Evolutionary conservation across 1,140 invertebrate genomes (phyloP), one percentile per base, ranked within the genome.

Genomic region (Zaprionus capensis): DNA sequence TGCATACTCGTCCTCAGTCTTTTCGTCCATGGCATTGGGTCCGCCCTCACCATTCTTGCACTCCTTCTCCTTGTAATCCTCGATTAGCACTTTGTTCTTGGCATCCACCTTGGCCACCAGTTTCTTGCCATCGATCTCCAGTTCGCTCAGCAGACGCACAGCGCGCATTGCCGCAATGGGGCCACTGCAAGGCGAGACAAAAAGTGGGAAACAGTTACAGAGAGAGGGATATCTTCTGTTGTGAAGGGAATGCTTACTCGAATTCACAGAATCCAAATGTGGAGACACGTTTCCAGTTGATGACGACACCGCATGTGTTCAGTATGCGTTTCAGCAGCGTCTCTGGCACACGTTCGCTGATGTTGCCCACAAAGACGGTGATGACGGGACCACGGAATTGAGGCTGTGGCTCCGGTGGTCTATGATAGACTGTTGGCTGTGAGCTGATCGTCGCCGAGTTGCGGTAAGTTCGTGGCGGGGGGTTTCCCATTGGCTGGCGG

Each of bases 261-360:
- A 92, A 98, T 94, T 99, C 99, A 94, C 99, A 99, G 94, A 99
- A 99, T 24, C 99, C 99, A 94, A 99, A 99, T 11, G 97, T 98
- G 93, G 99, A 98, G 9, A 99, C 98, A 79, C 99, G 94, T 93
- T 99, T 99, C 99, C 99, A 99, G 81, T 96, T 98, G 2, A 98
- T 93, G 24, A 99, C 98, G 77, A 97, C 96, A 2, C 99, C 99
- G 94, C 98, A 98, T 20, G 97, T 95, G 51, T 95, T 96, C 56
- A 99, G 94, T 87, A 99, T 97, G 84, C 98, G 97, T 78, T 98
- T 94, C 11, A 99, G 97, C 96, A 99, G 98, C 11, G 96, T 95
- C 93, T 99, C 98, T 0, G 98, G 98, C 51, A 98, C 98, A 83
- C 96, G 95, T 80, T 99, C 98, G 88, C 97, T 98, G 68, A 99